Evolutionary conservation across 1,140 invertebrate species (phyloP).

Genomic region (Pinna nobilis): DNA sequence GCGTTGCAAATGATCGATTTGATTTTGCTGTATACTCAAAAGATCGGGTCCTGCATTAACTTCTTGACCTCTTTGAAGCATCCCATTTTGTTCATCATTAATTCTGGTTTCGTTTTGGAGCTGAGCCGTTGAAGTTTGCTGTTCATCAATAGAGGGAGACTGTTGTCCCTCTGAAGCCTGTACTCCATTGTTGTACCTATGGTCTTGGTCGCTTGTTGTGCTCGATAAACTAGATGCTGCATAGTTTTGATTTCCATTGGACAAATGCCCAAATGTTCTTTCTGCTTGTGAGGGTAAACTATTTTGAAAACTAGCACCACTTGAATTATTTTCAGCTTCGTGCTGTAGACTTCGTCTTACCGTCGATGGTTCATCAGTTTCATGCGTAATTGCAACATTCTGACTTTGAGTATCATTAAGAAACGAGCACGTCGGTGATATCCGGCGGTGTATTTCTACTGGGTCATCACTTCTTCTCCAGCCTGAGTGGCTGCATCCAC

Average conservation of each 20-base stretch:
- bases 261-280: background rate
- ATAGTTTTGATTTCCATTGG: background rate
- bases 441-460: background rate
- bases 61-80: background rate
- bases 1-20: background rate
- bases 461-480: conserved; percentile 2
- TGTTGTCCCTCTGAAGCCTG: background rate
- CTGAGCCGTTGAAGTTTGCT: too few species aligned
- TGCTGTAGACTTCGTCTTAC: background rate
- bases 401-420: background rate
- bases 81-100: too few species aligned
- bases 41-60: too few species aligned
- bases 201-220: background rate
- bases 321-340: background rate
- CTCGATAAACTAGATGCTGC: background rate
- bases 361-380: too few species aligned
- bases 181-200: background rate
- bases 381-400: background rate
- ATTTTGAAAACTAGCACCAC: background rate
- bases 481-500: background rate
- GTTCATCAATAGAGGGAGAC: too few species aligned
- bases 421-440: conserved; percentile 11
- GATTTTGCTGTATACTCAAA: background rate
- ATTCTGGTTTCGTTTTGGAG: too few species aligned
- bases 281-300: background rate